These are phyloP conservation scores for Bufo gargarizans DNA, from an alignment of 2,113 vertebrate genomes.

Conservation along the genomic window DNA sequence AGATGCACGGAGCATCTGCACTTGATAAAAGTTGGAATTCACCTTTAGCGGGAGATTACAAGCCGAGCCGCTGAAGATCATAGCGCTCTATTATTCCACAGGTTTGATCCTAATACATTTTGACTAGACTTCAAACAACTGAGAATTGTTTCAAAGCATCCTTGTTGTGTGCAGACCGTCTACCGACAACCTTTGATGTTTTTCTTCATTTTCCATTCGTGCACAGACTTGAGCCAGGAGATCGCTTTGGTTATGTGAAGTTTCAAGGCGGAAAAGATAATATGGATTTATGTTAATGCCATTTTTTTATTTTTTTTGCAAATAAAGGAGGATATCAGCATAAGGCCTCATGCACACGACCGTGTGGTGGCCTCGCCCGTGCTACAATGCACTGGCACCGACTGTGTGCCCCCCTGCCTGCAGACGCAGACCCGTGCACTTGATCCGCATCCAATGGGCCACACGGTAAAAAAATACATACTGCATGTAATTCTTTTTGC, in stretches of 20 bases:
- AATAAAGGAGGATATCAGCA: neutral
- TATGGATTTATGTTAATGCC: neutral
- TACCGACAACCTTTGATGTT: slow-evolving; percentile 58
- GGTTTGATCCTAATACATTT: slow-evolving; percentile 62
- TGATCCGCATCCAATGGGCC: too few species aligned
- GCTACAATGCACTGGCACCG: too few species aligned
- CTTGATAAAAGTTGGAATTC: slow-evolving; percentile 59
- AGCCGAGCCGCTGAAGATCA: slow-evolving; percentile 41
- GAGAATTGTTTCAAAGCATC: slow-evolving; percentile 60
- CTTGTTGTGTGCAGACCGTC: slow-evolving; percentile 59
- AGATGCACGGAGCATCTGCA: slow-evolving; percentile 27
- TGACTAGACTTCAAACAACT: slow-evolving; percentile 52
- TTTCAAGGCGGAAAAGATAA: neutral
- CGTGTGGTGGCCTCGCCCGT: too few species aligned
- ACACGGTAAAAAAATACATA: too few species aligned
- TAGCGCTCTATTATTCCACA: slow-evolving; percentile 57
- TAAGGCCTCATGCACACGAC: too few species aligned
- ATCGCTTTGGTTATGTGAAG: slow-evolving; percentile 52
- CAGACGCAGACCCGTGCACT: too few species aligned
- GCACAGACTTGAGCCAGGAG: slow-evolving; percentile 44
- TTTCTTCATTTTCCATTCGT: slow-evolving; percentile 59
- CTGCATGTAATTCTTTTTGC: too few species aligned
- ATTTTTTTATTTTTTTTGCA: neutral
- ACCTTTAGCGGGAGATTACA: slow-evolving; percentile 60
- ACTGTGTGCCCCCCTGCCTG: too few species aligned